Evolutionary conservation across 1,140 invertebrate genomes (phyloP).

Genomic region (Heliothis subflexa): DNA sequence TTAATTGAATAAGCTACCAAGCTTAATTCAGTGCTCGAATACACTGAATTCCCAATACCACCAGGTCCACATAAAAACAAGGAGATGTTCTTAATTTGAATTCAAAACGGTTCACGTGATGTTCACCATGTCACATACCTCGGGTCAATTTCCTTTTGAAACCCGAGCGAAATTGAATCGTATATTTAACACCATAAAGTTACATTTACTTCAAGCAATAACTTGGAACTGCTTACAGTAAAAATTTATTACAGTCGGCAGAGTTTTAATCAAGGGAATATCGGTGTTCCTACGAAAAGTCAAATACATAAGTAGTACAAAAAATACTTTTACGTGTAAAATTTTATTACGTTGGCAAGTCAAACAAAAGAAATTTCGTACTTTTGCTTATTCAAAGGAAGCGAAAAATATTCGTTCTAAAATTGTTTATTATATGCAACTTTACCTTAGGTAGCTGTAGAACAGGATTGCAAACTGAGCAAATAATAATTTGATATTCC

Average conservation of each 20-base stretch:
- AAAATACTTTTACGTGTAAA: constrained; percentile 9
- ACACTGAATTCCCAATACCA: not conserved
- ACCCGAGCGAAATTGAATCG: not conserved
- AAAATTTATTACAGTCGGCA: constrained; percentile 36
- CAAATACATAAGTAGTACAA: not conserved
- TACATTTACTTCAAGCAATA: constrained; percentile 5
- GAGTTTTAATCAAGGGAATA: constrained; percentile 33
- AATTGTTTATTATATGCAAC: too few species aligned
- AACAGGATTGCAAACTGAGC: too few species aligned
- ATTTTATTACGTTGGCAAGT: not conserved
- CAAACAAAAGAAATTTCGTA: too few species aligned
- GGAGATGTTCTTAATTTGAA: not conserved
- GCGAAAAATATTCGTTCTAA: too few species aligned
- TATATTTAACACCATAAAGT: constrained; percentile 1
- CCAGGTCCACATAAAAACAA: not conserved
- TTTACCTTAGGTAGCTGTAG: too few species aligned
- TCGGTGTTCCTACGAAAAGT: constrained; percentile 4
- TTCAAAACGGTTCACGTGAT: constrained; percentile 1
- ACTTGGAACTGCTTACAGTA: constrained; percentile 14
- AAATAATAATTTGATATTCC: too few species aligned
- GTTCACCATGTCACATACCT: constrained; percentile 9
- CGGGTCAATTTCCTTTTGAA: not conserved
- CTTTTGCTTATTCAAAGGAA: too few species aligned
- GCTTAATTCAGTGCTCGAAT: too few species aligned
- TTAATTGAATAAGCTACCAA: too few species aligned